A percentile compares a stretch with the other conserved stretches of the same genome.
Conservation (phyloP, 2,113 vertebrate species). For the Phasianus colchicus region DNA sequence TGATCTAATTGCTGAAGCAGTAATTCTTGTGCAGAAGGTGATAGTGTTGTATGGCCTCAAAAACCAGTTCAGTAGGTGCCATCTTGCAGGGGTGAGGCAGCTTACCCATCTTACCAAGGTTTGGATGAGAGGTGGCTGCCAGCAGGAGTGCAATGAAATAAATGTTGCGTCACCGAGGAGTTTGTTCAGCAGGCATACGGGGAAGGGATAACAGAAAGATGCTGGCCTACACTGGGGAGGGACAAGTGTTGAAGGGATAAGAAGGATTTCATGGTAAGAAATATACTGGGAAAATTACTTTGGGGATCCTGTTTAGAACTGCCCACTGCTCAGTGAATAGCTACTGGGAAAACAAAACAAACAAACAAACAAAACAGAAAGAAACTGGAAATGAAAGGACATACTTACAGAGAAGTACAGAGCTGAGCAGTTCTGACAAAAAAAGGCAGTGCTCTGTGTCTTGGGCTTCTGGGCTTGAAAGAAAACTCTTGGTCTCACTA, state of each 20-base stretch:
- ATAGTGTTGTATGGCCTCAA: neutral
- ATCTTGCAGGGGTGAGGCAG: neutral
- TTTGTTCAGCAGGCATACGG: fast-evolving
- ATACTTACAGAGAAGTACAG: neutral
- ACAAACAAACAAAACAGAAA: neutral
- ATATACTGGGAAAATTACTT: neutral
- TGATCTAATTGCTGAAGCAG: neutral
- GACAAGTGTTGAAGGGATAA: neutral
- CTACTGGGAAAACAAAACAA: neutral
- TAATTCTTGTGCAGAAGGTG: neutral
- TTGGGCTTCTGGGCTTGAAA: neutral
- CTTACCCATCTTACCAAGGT: neutral
- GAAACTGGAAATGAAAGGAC: neutral
- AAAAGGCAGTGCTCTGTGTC: neutral
- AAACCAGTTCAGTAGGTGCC: neutral
- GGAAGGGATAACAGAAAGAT: neutral
- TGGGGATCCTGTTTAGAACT: neutral
- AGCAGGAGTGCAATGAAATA: neutral
- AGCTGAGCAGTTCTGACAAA: neutral
- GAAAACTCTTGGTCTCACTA: neutral
- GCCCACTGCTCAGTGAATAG: neutral
- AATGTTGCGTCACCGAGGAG: fast-evolving
- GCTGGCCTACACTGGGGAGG: neutral
- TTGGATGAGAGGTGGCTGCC: neutral
- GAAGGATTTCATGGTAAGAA: neutral